Base-by-base conservation (phyloP, 2,797 vertebrate species). In the Rhinoraja longicauda region DNA sequence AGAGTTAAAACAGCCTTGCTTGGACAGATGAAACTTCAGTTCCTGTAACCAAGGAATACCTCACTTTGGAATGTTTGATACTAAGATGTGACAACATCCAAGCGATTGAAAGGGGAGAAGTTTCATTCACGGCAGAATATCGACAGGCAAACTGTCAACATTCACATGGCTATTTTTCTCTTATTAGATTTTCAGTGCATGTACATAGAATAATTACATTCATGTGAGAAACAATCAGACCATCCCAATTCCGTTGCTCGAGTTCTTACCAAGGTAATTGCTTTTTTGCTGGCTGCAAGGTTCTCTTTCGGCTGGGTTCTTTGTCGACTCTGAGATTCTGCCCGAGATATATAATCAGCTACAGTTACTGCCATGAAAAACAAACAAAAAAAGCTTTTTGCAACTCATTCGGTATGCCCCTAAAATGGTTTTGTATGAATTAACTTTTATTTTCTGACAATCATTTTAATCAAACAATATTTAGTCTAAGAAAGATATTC, bases 301-400 rank as follows among this genome's bases (percentile, higher is more conserved):
- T 98, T 97, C 95, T 97, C 97, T 96, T 96, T 97, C 95, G 97
- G 97, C 94, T 96, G 95, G 93, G 95, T 96, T 96, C 96, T 96
- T 97, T 99, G 98, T 96, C 99, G 97, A 96, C 99, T 99, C 94
- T 99, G 97, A 95, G 98, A 99, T 94, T 99, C 99, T 94, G 99
- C 98, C 95, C 99, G 97, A 95, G 99, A 99, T 97, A 99, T 99
- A 97, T 98, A 99, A 96, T 99, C 99, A 93, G 99, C 99, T 96
- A 99, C 98, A 82, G 98, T 99, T 95, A 99, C 99, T 99, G 96
- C 95, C 95, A 95, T 94, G 96, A 94, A 95, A 96, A 95, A 95
- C 95, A 96, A 94, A 96, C 67, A 95, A 95, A 94, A 94, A 91
- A 73, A 45, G 21, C 21, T 53, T 73, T 88, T 64, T 64, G 88